Evolutionary conservation across 2,888 invertebrate species (phyloP), one percentile per base, ranked within the genome.

Genomic region (Brachynemurus nebulosus): DNA sequence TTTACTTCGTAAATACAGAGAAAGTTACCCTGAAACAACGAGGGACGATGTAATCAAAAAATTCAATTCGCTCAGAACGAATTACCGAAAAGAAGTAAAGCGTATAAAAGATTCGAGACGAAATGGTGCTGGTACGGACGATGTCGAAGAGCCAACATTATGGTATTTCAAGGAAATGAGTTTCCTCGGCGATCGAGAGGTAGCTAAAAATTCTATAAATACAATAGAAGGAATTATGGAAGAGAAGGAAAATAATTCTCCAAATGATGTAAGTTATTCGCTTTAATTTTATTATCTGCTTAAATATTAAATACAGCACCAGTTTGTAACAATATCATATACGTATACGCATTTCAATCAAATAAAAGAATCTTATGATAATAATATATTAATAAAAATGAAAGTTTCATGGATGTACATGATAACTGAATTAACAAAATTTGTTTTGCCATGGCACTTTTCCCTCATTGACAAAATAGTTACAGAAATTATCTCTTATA

Each of bases 11-110:
- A 50, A 49, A 44, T 53, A 40, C 42, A 45, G 37, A 34, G 48
- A 51, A 40, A 30, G 46, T 7, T 44, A 49, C 30, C 45, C 45
- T 23, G 44, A 48, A n/a, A 48, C 48, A 9, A 40, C 30, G 33
- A 19, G 40, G 33, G 47, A 52, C 12, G 44, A 41, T 19, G 50
- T 52, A 9, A 46, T 43, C 19, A 54, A 50, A 42, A 54, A 54
- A 45, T 49, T 53, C 20, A 54, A 52, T 47, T 47, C 45, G 16
- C 38, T 54, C 42, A 38, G 53, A 27, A 47, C 49, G 14, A 48
- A 47, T 27, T 52, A 50, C 36, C 38, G 53, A 8, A 52, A 50
- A 49, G 53, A 53, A 34, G 11, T 44, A 48, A 36, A 46, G 41
- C 21, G 45, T 45, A 11, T 44, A 43, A 27, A 50, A 49, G 19